Evolutionary conservation across 2,113 vertebrate genomes (phyloP), one percentile per base, ranked within the genome.

Genomic region (Pao palembangensis): DNA sequence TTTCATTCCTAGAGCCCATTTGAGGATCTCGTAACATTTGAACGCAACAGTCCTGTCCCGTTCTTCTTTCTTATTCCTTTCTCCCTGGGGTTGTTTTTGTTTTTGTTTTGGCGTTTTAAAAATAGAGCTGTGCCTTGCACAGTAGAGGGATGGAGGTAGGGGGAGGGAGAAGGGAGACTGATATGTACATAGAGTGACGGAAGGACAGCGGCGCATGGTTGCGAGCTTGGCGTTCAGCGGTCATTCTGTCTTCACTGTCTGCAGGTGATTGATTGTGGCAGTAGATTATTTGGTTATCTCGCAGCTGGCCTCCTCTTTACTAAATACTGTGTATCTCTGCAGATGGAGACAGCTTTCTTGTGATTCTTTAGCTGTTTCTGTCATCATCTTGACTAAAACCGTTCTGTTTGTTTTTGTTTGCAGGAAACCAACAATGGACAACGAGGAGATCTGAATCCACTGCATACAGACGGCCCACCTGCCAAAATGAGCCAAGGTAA

Each of bases 211-310:
- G 31, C 12, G 52, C 2, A 14, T 23, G 51, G 51, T 44, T 15
- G 51, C 66, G 12, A 57, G 61, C 61, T 57, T 59, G 3, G 61
- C 41, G 47, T 69, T 63, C 67, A 16, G 69, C 59, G 15, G 38
- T 50, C 49, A 25, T n/a, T 52, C 68, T 58, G 41, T 31, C 52
- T 28, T 71, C 67, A 11, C 44, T 31, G 41, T 55, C 69, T 12
- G 4, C 28, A 80, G 80, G 79, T 88, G 85, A 88, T 80, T 78
- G 85, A 81, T 75, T 68, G 47, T 7, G 53, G 47, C 44, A 18
- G 49, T 43, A 15, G 55, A 51, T 70, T 38, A 62, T 48, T 72
- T 61, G 23, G 1, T 51, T 79, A 72, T 80, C 70, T 78, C 51
- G 41, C 15, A 46, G 16, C 38, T 2, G 76, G 68, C 73, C 80